Evolutionary conservation across 1,140 invertebrate genomes (phyloP).

Genomic region (Papilio helenus): DNA sequence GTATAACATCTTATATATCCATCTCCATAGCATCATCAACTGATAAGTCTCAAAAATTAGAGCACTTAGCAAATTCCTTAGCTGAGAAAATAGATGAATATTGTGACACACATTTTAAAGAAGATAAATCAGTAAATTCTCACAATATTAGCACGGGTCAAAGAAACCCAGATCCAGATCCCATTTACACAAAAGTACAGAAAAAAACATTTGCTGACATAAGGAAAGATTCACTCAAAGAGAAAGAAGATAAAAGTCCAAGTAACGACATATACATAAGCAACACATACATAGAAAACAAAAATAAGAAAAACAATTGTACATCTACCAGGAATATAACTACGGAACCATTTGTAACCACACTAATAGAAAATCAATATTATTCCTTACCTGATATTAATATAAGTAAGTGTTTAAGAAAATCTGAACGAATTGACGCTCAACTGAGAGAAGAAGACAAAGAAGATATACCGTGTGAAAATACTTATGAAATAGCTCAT

Average conservation of each 20-base stretch:
- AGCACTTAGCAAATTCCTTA: slow-evolving; percentile 80
- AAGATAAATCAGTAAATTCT: slow-evolving; percentile 63
- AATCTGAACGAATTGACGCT: slow-evolving; percentile 86
- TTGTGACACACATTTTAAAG: slow-evolving; percentile 78
- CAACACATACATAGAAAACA: slow-evolving; percentile 69
- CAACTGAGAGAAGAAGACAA: slow-evolving; percentile 83
- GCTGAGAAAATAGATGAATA: slow-evolving; percentile 83
- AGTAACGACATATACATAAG: slow-evolving; percentile 66
- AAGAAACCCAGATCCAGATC: slow-evolving; percentile 57
- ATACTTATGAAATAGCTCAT: slow-evolving; percentile 74
- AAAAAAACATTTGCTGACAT: slow-evolving; percentile 78
- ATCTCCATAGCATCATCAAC: slow-evolving; percentile 77
- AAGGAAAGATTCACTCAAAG: slow-evolving; percentile 64
- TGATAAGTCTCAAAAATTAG: slow-evolving; percentile 78
- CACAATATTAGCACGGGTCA: slow-evolving; percentile 55
- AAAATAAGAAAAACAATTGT: slow-evolving; percentile 63
- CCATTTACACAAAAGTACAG: slow-evolving; percentile 73
- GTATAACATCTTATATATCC: slow-evolving; percentile 81
- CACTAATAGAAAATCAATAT: slow-evolving; percentile 86
- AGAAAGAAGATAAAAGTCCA: slow-evolving; percentile 58
- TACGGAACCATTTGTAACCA: slow-evolving; percentile 81
- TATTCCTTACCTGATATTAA: slow-evolving; percentile 87
- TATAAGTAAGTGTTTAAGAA: slow-evolving; percentile 85
- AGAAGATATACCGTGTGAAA: slow-evolving; percentile 75
- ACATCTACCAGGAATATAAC: slow-evolving; percentile 79